Percentiles rank a stretch among this genome's conserved stretches.
Evolutionary conservation across 2,113 vertebrate genomes (phyloP).

Genomic region (Melanostigma gelatinosum): DNA sequence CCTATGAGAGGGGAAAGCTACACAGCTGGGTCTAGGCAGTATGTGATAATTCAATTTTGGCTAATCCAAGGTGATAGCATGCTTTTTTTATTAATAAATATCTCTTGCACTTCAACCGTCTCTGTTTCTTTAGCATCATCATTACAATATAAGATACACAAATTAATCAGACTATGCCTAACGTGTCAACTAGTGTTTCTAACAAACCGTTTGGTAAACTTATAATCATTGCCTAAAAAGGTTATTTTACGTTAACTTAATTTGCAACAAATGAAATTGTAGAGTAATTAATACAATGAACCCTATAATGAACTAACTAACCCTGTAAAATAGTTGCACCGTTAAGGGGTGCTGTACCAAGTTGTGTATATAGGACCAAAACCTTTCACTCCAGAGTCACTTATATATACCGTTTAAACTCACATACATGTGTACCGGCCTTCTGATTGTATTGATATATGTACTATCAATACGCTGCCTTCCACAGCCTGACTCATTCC

Average conservation of each 20-base stretch:
- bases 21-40: not conserved
- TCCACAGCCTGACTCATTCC: not conserved
- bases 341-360: not conserved
- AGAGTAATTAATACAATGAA: not conserved
- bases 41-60: not conserved
- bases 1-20: not conserved
- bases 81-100: not conserved
- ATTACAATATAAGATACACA: not conserved
- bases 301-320: not conserved
- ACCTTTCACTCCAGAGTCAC: not conserved
- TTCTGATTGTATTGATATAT: constrained; percentile 7
- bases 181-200: not conserved
- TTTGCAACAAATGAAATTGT: not conserved
- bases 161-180: not conserved
- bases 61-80: not conserved
- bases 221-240: not conserved
- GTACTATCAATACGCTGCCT: not conserved
- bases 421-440: not conserved
- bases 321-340: not conserved
- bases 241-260: not conserved
- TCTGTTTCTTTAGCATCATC: not conserved
- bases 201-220: not conserved
- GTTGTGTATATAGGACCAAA: not conserved
- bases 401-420: not conserved
- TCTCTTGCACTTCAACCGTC: not conserved